Conservation (phyloP, 2,113 vertebrate species). For the Hippopotamus amphibius region DNA sequence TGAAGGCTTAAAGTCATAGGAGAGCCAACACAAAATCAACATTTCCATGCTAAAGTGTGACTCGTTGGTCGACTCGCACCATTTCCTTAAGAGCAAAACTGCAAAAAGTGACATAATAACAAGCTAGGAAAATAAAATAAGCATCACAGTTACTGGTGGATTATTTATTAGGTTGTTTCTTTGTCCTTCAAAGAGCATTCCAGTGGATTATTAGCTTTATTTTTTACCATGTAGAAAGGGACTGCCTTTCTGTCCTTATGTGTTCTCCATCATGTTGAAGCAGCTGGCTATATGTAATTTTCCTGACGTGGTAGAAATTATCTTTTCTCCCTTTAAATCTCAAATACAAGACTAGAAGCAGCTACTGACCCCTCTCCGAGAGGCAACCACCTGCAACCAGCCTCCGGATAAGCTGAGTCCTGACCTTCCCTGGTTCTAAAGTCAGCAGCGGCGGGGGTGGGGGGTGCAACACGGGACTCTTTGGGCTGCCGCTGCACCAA, state of each 20-base stretch:
- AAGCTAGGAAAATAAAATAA: neutral
- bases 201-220: neutral
- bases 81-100: neutral
- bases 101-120: neutral
- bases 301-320: neutral
- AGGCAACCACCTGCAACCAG: neutral
- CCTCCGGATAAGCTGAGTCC: neutral
- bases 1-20: neutral
- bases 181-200: neutral
- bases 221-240: neutral
- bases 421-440: neutral
- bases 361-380: neutral
- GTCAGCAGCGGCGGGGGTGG: no score
- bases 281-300: neutral
- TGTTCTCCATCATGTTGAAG: neutral
- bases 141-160: neutral
- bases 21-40: neutral
- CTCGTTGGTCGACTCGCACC: neutral
- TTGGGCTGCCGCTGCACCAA: neutral
- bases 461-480: no score
- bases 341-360: neutral
- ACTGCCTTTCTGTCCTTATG: rapidly evolving
- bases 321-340: neutral
- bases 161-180: neutral
- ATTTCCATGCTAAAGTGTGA: neutral